phyloP scores from a whole-genome alignment of 1,140 invertebrate genomes.

The Philopotamus ludificatus region DNA sequence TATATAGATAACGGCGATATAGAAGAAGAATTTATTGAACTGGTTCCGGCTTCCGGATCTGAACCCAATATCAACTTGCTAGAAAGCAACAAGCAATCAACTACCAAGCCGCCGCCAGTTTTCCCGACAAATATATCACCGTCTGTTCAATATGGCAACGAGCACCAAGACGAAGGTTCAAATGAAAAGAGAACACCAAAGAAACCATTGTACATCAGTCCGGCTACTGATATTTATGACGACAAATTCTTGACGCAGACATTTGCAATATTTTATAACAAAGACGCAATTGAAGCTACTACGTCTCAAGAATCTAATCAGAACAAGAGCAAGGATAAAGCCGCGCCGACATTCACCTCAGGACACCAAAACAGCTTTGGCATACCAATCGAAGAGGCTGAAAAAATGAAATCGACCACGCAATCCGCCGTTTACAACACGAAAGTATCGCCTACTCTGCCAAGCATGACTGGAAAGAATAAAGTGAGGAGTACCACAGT shows the following conservation, averaged over 20 bases:
- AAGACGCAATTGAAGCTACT: conserved; percentile 39
- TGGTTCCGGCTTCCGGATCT: conserved; percentile 15
- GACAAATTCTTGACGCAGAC: conserved; percentile 39
- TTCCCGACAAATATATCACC: conserved; percentile 53
- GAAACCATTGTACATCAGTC: conserved; percentile 40
- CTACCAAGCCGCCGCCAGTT: conserved; percentile 48
- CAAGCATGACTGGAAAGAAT: conserved; percentile 47
- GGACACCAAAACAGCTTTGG: conserved; percentile 63
- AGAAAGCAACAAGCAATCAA: conserved; percentile 39
- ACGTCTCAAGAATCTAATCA: conserved; percentile 23
- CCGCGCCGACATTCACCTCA: conserved; percentile 52
- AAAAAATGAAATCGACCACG: conserved; percentile 54
- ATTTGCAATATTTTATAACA: conserved; percentile 40
- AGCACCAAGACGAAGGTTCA: conserved; percentile 45
- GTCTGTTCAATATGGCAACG: conserved; percentile 55
- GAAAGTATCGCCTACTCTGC: conserved; percentile 60
- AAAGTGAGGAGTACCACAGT: conserved; percentile 38
- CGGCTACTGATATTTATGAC: conserved; percentile 41
- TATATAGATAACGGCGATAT: conserved; percentile 45
- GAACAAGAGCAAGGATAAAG: neutral
- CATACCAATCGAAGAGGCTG: conserved; percentile 60
- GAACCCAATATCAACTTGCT: conserved; percentile 21
- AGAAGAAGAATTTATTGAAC: conserved; percentile 39
- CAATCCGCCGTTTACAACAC: conserved; percentile 55
- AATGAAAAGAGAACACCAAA: conserved; percentile 46